Evolutionary conservation across 2,113 vertebrate genomes (phyloP), one percentile per base, ranked within the genome.

Genomic region (Triplophysa tibetana): DNA sequence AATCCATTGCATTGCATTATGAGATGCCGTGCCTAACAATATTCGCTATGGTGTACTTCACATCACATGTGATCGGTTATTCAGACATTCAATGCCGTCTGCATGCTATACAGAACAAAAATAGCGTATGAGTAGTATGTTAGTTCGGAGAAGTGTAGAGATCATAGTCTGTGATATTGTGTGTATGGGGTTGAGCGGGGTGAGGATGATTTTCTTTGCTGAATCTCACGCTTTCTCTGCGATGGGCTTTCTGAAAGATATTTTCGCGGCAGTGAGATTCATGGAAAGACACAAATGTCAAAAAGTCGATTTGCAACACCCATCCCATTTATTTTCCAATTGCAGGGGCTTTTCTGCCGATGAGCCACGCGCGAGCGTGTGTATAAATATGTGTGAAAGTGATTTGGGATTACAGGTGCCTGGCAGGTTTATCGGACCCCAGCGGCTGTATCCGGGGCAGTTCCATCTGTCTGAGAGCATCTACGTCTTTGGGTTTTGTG

Each of bases 361-460:
- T 68, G 70, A 81, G 63, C 23, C 65, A 38, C 38, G 29, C 26
- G 54, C n/a, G 61, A 41, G 33, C 77, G 73, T 75, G 61, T n/a
- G 29, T 85, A 54, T 77, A 67, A 77, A 73, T 76, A 58, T 24
- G 74, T 78, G 70, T 79, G 77, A 75, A 83, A 82, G 29, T 81
- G 70, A 66, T 83, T 75, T 64, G 72, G 83, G 70, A 81, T 86
- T 83, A 73, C 74, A 80, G 70, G 77, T 80, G 43, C 73, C 76
- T 81, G 67, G 52, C 70, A 58, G 84, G 54, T 82, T 73, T 82
- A 77, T 82, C 75, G 10, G 61, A 77, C 60, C 72, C 61, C 48
- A 8, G 50, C 63, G 29, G 79, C 29, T 67, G 75, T 75, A 81
- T 76, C 72, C 69, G 17, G 68, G 78, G 13, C 60, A 62, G 24